Evolutionary conservation across 2,888 invertebrate species (phyloP).

Genomic region (Hetaerina titia): DNA sequence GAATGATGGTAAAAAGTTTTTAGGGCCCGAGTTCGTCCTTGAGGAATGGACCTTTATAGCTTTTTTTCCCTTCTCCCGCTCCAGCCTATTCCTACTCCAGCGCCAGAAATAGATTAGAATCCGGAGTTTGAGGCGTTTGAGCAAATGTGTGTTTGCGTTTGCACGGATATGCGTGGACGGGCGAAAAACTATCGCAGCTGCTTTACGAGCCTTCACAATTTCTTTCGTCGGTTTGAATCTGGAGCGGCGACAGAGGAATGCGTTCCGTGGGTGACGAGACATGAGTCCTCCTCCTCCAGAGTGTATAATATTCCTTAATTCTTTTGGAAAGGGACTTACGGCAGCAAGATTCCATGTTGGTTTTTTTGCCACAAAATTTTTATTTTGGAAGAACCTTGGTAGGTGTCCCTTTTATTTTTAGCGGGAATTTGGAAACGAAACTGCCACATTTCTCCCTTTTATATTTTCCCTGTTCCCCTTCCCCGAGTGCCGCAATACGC

Average conservation of each 20-base stretch:
- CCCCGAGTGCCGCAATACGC: background rate
- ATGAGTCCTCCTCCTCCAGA: conserved; percentile 7
- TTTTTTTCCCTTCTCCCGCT: background rate
- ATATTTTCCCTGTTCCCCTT: background rate
- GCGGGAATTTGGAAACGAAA: conserved; percentile 4
- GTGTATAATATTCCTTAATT: conserved; percentile 26
- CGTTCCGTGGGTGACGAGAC: background rate
- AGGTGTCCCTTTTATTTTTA: conserved; percentile 17
- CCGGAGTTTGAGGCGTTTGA: conserved; percentile 38
- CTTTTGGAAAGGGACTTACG: background rate
- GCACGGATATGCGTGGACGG: background rate
- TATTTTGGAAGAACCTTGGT: background rate
- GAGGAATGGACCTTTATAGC: conserved; percentile 35
- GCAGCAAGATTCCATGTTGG: background rate
- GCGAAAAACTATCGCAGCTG: conserved; percentile 55
- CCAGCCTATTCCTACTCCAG: conserved; percentile 23
- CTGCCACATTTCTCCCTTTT: background rate
- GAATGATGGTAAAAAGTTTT: conserved; percentile 29
- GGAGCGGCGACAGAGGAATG: background rate
- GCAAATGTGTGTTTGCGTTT: conserved; percentile 32
- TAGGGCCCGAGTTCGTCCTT: conserved; percentile 18
- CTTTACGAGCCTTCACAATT: conserved; percentile 38
- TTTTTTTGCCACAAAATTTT: background rate
- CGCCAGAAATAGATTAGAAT: conserved; percentile 58
- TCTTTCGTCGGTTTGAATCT: conserved; percentile 21